Evolutionary conservation across 2,888 invertebrate species (phyloP).

Genomic region (Spodoptera picta): DNA sequence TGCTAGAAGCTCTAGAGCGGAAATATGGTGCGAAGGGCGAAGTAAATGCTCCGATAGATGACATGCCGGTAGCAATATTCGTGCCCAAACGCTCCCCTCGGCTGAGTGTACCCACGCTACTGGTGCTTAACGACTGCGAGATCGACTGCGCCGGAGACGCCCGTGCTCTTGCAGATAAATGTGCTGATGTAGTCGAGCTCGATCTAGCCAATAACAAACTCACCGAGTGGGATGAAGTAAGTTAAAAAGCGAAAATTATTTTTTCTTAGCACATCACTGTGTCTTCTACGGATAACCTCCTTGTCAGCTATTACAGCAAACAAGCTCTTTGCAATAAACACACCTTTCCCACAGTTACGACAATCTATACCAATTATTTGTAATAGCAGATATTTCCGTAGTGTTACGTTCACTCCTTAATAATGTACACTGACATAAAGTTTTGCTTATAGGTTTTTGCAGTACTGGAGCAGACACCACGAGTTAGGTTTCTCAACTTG

Average conservation of each 20-base stretch:
- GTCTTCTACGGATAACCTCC: constrained; percentile 15
- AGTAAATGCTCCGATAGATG: constrained; percentile 88
- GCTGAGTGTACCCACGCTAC: constrained; percentile 92
- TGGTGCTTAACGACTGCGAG: constrained; percentile 97
- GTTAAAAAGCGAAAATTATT: constrained; percentile 28
- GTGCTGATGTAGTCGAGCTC: constrained; percentile 96
- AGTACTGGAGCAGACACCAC: constrained; percentile 95
- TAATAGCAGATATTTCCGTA: constrained; percentile 52
- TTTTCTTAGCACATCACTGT: constrained; percentile 12
- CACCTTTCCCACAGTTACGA: constrained; percentile 60
- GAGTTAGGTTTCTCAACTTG: constrained; percentile 96
- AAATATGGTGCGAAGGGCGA: constrained; percentile 93
- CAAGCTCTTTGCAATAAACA: constrained; percentile 46
- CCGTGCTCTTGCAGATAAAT: constrained; percentile 93
- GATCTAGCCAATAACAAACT: constrained; percentile 98
- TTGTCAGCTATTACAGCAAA: constrained; percentile 33
- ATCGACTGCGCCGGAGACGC: constrained; percentile 96
- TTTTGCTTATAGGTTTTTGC: constrained; percentile 91
- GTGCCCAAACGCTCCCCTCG: constrained; percentile 95
- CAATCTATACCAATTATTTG: constrained; percentile 60
- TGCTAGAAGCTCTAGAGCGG: constrained; percentile 96
- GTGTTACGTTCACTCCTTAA: constrained; percentile 52
- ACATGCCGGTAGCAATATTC: constrained; percentile 94
- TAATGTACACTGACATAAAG: constrained; percentile 33
- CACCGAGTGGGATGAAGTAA: constrained; percentile 95